Base-by-base conservation (phyloP, 2,888 invertebrate genomes). In the Autographa gamma region DNA sequence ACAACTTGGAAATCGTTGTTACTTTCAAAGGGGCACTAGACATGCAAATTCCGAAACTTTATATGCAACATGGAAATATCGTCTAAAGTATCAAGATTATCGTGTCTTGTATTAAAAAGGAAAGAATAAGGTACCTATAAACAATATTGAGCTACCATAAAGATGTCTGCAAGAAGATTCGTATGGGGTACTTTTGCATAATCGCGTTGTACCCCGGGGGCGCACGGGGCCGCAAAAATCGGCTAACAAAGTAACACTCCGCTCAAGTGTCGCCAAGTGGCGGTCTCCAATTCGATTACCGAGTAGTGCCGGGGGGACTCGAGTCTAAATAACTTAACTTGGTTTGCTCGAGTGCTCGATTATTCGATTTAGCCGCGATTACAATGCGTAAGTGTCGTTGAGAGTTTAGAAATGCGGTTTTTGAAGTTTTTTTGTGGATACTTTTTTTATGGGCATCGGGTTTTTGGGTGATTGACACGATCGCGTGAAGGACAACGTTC, bases 231-330 rank as follows among this genome's bases (percentile, higher is more conserved):
- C 88, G 88, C 92, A 91, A 93, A 93, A 93, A 93, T 92, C 91
- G 90, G 90, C 93, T 93, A 94, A 95, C 94, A 94, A 94, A 90
- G 94, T 94, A 94, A 93, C 94, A 92, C 93, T 93, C 84, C 85
- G 86, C 90, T 92, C 88, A 89, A 93, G 93, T 92, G 93, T 87
- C 89, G 84, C 88, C 92, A 93, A 95, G 95, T 94, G 95, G 91
- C 90, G 92, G 93, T 93, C 93, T 91, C 88, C 87, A 88, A 95
- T 93, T 95, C 95, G 94, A 94, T 95, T 95, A 95, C 92, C 82
- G 89, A 89, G 84, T 92, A 91, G 91, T 91, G 91, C 89, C 82
- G 88, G 92, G 92, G 89, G 92, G 87, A 86, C 90, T 89, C 89
- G 86, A 89, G 87, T 91, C 91, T 90, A 92, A 92, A 93, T 93